These are phyloP conservation scores for Gobio occitaniae DNA, from an alignment of 2,797 vertebrate genomes.

Conservation along the genomic window DNA sequence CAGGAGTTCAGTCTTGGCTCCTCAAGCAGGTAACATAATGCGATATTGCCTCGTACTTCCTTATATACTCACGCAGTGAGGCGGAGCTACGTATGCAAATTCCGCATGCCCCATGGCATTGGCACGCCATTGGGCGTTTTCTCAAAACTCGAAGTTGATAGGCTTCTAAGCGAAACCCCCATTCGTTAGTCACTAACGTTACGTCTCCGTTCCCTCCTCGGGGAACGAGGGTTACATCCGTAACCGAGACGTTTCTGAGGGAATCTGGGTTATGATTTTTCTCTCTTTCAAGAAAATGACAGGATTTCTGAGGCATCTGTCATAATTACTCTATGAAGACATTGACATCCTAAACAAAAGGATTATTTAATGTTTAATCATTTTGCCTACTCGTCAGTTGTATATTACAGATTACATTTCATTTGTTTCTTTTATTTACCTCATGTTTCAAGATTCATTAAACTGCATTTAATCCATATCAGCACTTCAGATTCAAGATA, in stretches of 20 bases:
- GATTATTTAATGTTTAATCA: not conserved
- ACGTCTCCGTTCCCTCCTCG: too few species aligned
- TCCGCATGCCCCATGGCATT: too few species aligned
- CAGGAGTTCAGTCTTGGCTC: too few species aligned
- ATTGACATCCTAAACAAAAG: not conserved
- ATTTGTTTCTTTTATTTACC: not conserved
- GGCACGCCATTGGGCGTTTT: too few species aligned
- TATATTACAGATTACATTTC: not conserved
- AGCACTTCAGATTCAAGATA: not conserved
- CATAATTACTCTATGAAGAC: not conserved
- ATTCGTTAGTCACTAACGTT: too few species aligned
- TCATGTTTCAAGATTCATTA: not conserved
- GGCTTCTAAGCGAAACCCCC: too few species aligned
- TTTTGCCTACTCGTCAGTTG: not conserved
- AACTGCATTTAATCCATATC: not conserved
- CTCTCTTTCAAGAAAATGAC: not conserved
- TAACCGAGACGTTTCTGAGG: not conserved
- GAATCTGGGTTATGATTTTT: not conserved
- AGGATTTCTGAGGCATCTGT: not conserved
- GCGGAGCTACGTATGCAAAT: too few species aligned
- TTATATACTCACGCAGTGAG: too few species aligned
- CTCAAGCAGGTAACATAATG: too few species aligned
- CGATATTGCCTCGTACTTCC: too few species aligned
- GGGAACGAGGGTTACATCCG: too few species aligned
- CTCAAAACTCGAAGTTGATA: too few species aligned